Evolutionary conservation across 1,140 invertebrate species (phyloP).

Genomic region (Drosophila repleta): DNA sequence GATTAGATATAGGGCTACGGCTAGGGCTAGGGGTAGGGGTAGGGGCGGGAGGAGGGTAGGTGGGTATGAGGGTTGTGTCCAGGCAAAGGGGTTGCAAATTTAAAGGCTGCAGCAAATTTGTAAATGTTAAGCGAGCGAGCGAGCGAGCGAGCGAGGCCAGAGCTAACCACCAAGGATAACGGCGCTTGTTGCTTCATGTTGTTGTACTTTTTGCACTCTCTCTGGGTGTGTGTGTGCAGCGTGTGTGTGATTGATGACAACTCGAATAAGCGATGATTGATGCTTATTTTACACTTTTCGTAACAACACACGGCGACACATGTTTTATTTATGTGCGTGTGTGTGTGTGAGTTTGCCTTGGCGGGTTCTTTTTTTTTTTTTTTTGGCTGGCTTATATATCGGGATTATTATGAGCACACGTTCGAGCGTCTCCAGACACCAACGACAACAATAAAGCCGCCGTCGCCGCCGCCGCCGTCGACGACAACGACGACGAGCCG

Average conservation of each 20-base stretch:
- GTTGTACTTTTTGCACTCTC: slow-evolving; percentile 47
- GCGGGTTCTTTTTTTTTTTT: slow-evolving; percentile 30
- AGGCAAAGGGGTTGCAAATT: slow-evolving; percentile 50
- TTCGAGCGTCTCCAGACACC: slow-evolving; percentile 73
- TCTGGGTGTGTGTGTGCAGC: slow-evolving; percentile 50
- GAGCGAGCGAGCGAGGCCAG: neutral
- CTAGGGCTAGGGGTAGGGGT: neutral
- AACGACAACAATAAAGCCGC: slow-evolving; percentile 30
- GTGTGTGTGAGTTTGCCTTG: slow-evolving; percentile 29
- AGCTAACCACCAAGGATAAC: slow-evolving; percentile 62
- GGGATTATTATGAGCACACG: slow-evolving; percentile 78
- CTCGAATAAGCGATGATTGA: slow-evolving; percentile 83
- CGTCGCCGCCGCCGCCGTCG: neutral
- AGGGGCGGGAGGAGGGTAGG: neutral
- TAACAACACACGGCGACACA: slow-evolving; percentile 77
- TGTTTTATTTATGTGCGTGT: slow-evolving; percentile 62
- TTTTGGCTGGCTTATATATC: slow-evolving; percentile 37
- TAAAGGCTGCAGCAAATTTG: slow-evolving; percentile 32
- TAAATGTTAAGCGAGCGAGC: neutral
- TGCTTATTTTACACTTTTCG: slow-evolving; percentile 83
- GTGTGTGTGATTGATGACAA: slow-evolving; percentile 82
- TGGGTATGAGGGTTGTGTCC: neutral
- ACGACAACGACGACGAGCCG: slow-evolving; percentile 44
- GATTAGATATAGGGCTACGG: slow-evolving; percentile 49
- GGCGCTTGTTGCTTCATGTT: slow-evolving; percentile 48